Conservation (phyloP, 2,113 vertebrate species). For the Petromus typicus region DNA sequence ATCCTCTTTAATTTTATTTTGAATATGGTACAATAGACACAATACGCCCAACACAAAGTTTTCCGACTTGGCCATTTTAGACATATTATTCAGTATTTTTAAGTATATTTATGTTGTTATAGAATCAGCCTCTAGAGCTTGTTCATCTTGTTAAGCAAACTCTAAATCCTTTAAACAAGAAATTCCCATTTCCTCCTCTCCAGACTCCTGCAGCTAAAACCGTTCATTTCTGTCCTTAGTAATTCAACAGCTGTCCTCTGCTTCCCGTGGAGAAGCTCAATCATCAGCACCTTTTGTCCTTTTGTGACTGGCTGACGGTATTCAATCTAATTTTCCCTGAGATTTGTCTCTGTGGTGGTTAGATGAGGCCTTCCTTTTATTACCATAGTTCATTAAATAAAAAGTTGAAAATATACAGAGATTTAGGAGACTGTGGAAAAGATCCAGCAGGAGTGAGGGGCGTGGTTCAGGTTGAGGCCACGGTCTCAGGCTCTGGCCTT, state of each 20-base stretch:
- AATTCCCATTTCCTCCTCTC: background rate
- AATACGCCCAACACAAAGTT: background rate
- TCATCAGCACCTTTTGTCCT: background rate
- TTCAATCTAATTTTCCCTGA: background rate
- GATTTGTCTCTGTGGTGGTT: background rate
- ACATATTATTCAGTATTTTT: background rate
- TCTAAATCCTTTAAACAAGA: background rate
- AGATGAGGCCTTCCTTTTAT: background rate
- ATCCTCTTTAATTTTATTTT: background rate
- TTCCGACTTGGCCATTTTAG: background rate
- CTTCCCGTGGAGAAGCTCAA: background rate
- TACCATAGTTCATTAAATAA: background rate
- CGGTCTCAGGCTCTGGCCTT: background rate
- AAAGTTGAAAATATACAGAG: background rate
- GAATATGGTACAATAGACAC: background rate
- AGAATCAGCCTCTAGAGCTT: background rate
- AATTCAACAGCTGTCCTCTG: background rate
- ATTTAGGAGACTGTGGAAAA: background rate
- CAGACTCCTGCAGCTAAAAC: background rate
- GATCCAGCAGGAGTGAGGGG: background rate
- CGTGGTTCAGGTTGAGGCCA: background rate
- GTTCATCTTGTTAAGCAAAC: background rate
- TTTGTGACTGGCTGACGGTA: background rate
- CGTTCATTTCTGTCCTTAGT: background rate
- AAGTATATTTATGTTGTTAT: too few relatives aligned